Evolutionary conservation across 1,140 invertebrate species (phyloP).

Genomic region (Chelonus insularis): DNA sequence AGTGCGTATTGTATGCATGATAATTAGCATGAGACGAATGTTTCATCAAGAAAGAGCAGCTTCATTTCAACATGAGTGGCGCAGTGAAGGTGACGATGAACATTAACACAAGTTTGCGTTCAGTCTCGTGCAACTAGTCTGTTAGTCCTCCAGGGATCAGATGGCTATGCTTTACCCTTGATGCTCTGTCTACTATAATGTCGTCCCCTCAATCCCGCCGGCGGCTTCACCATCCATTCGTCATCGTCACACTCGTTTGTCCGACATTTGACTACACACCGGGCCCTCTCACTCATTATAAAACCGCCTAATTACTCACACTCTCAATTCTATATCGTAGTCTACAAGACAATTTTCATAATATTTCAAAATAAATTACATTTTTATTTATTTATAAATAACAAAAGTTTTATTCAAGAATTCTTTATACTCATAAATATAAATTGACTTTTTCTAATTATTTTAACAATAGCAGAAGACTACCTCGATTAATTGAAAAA

Average conservation of each 20-base stretch:
- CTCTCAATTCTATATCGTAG: constrained; percentile 5
- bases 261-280: constrained; percentile 7
- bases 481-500: constrained; percentile 18
- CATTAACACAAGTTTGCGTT: not conserved
- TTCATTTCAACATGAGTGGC: too few relatives aligned
- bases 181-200: not conserved
- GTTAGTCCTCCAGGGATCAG: not conserved
- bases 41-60: too few relatives aligned
- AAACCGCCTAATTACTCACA: constrained; percentile 8
- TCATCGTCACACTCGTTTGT: constrained; percentile 23
- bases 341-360: constrained; percentile 21
- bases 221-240: constrained; percentile 14
- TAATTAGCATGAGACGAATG: too few relatives aligned
- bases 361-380: constrained; percentile 2
- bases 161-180: not conserved
- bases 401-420: constrained; percentile 15
- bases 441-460: constrained; percentile 56
- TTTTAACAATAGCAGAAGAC: constrained; percentile 24
- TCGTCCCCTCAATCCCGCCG: not conserved
- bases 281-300: not conserved
- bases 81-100: not conserved
- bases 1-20: too few relatives aligned
- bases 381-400: constrained; percentile 17
- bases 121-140: not conserved
- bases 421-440: constrained; percentile 57